A percentile compares a stretch with the other conserved stretches of the same genome.
These are phyloP conservation scores for Xyrauchen texanus DNA, from an alignment of 2,113 vertebrate species.

Conservation along the genomic window DNA sequence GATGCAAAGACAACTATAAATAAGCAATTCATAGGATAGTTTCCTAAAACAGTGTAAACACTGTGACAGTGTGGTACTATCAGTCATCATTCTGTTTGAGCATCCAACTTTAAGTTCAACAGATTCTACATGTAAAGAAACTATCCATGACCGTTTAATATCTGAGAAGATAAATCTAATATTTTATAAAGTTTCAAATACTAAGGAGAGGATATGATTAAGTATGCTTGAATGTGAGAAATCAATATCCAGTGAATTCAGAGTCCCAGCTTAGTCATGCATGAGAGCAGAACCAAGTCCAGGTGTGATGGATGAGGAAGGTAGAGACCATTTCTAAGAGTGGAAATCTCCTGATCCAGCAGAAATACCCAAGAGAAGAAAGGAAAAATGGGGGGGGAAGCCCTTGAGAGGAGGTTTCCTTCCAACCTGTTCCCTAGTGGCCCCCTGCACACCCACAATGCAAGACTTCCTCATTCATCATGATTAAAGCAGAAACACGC, in stretches of 20 bases:
- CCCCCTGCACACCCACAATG: constrained; percentile 1
- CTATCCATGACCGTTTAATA: not conserved
- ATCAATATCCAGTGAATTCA: constrained; percentile 6
- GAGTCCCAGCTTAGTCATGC: not conserved
- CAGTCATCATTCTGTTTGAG: no score
- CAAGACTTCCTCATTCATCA: constrained; percentile 40
- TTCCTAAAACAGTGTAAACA: no score
- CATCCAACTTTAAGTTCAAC: no score
- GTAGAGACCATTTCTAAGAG: constrained; percentile 18
- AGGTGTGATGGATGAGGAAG: constrained; percentile 45
- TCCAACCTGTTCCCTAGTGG: constrained; percentile 13
- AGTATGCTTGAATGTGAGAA: constrained; percentile 12
- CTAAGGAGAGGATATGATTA: not conserved
- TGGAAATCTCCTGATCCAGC: constrained; percentile 10
- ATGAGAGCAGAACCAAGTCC: not conserved
- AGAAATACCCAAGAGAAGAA: constrained; percentile 24
- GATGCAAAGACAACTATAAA: no score
- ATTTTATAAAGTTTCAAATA: not conserved
- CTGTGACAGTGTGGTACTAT: no score
- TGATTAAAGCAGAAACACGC: constrained; percentile 47
- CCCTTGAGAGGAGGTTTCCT: constrained; percentile 20
- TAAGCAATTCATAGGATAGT: no score
- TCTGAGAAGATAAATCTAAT: not conserved
- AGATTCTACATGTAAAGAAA: no score
- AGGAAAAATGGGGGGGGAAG: not conserved